Evolutionary conservation across 2,113 vertebrate genomes (phyloP), one percentile per base, ranked within the genome.

Genomic region (Egretta garzetta): DNA sequence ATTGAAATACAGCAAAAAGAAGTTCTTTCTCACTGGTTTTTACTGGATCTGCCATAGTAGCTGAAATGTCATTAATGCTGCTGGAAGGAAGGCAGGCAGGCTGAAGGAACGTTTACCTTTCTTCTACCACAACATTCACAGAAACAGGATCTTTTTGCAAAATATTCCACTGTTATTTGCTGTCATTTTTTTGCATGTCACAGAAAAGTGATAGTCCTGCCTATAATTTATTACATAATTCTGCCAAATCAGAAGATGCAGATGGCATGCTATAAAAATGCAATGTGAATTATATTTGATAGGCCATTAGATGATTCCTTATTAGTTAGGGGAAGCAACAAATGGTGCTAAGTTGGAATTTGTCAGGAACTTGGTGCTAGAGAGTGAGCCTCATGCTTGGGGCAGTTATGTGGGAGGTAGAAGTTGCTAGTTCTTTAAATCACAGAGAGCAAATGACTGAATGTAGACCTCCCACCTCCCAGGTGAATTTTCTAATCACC

Each of bases 241-340:
- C 45, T 95, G 37, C 76, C 73, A 73, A 37, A 91, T 52, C 24
- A 84, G 70, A 82, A 85, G 66, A 90, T 87, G 23, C 94, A 86
- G 95, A 82, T 94, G 94, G 53, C 73, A 82, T 85, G 24, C 87
- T 82, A 76, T 88, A 83, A 94, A 94, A 96, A 88, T 80, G 71
- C 45, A 76, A 35, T 72, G 50, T 39, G 82, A 93, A 82, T 85
- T 93, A 68, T 86, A 41, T 79, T 93, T 90, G 47, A 81, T 94
- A 80, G 14, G 62, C 45, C 47, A 75, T 94, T 82, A 74, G n/a
- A 37, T 3, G 4, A 55, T 88, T 95, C 16, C 55, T 77, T 80
- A 68, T 82, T 90, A 67, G 59, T 47, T 87, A 91, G 28, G 10
- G 55, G 50, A 89, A 73, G n/a, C 27, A 90, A 60, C 33, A 85